phyloP scores from a whole-genome alignment of 2,888 invertebrate genomes.

The Agonum fuliginosum region DNA sequence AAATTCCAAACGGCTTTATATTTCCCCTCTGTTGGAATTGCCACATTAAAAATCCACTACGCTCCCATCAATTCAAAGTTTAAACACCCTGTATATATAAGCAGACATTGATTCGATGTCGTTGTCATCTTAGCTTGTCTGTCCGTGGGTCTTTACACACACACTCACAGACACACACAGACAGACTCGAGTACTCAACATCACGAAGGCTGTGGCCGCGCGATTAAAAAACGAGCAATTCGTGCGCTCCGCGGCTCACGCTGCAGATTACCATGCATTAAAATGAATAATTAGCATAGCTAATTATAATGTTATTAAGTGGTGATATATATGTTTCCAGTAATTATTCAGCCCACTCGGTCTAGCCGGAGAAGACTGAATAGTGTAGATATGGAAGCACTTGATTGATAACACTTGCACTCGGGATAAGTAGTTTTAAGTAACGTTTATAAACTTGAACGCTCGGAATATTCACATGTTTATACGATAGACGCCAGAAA shows the following conservation, averaged over 20 bases:
- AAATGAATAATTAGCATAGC: slow-evolving; percentile 60
- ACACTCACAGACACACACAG: slow-evolving; percentile 4
- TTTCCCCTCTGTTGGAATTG: no score
- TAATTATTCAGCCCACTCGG: slow-evolving; percentile 59
- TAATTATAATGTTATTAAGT: slow-evolving; percentile 61
- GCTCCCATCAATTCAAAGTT: neutral
- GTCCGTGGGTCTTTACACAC: slow-evolving; percentile 12
- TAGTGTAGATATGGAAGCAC: neutral
- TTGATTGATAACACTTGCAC: neutral
- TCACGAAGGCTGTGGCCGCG: slow-evolving; percentile 37
- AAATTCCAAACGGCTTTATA: no score
- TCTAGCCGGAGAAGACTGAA: slow-evolving; percentile 19
- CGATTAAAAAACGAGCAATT: slow-evolving; percentile 57
- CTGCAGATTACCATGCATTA: slow-evolving; percentile 60
- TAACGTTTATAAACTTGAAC: neutral
- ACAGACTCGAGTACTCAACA: neutral
- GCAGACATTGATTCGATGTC: slow-evolving; percentile 27
- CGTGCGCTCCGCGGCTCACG: slow-evolving; percentile 35
- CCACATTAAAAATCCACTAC: neutral
- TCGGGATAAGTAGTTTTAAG: slow-evolving; percentile 21
- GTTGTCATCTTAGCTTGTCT: slow-evolving; percentile 47
- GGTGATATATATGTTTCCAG: slow-evolving; percentile 61
- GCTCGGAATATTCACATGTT: neutral
- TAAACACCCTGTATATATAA: slow-evolving; percentile 13
- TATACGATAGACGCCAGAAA: neutral